Percentiles rank a stretch among this genome's conserved stretches.
phyloP scores from a whole-genome alignment of 2,888 invertebrate genomes.

The Tricholauxania praeusta region DNA sequence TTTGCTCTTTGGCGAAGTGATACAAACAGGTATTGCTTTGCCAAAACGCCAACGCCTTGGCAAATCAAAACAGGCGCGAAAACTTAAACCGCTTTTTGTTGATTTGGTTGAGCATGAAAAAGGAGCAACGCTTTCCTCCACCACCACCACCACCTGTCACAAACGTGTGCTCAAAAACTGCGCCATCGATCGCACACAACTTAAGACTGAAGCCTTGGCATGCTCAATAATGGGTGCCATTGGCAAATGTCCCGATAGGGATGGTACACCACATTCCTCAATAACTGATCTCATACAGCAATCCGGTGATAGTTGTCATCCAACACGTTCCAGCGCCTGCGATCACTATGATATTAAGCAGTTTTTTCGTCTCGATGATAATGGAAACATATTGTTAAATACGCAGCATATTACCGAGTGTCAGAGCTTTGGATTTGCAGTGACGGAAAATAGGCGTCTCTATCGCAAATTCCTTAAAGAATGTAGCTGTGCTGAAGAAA shows the following conservation, averaged over 20 bases:
- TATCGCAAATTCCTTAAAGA: conserved; percentile 56
- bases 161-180: conserved; percentile 58
- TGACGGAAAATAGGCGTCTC: conserved; percentile 52
- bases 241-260: conserved; percentile 57
- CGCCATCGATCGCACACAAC: conserved; percentile 57
- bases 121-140: not conserved
- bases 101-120: not conserved
- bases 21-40: conserved; percentile 56
- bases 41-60: conserved; percentile 43
- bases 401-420: conserved; percentile 63
- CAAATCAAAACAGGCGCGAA: not conserved
- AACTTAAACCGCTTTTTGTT: not conserved
- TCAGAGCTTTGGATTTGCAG: conserved; percentile 56
- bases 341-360: conserved; percentile 66
- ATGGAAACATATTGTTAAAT: conserved; percentile 65
- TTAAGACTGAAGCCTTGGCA: conserved; percentile 63
- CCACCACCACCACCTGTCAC: conserved; percentile 43
- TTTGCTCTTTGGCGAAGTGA: conserved; percentile 55
- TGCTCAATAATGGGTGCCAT: conserved; percentile 65
- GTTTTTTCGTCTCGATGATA: conserved; percentile 67
- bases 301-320: conserved; percentile 51
- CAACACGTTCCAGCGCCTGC: conserved; percentile 47
- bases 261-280: conserved; percentile 44
- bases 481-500: conserved; percentile 58
- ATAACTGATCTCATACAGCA: conserved; percentile 40